Evolutionary conservation across 2,888 invertebrate genomes (phyloP).

Genomic region (Syrista parreyssii): DNA sequence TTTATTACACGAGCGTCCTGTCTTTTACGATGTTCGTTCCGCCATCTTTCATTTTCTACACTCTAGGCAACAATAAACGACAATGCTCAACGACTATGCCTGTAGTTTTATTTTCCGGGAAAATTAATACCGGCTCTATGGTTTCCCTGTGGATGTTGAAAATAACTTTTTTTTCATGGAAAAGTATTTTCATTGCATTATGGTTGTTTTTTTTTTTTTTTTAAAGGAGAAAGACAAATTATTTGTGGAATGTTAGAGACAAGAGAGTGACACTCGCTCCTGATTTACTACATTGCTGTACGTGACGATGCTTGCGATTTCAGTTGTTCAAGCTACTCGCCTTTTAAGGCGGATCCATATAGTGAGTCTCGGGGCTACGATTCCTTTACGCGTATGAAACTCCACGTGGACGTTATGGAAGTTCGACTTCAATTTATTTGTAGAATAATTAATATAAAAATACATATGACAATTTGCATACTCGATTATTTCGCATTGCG

Average conservation of each 20-base stretch:
- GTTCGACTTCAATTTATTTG: neutral
- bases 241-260: neutral
- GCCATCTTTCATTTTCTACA: neutral
- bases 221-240: neutral
- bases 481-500: too few species aligned
- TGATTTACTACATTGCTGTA: neutral
- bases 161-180: neutral
- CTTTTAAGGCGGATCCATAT: neutral
- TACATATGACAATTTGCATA: too few species aligned
- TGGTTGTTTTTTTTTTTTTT: neutral
- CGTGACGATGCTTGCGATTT: neutral
- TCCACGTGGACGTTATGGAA: neutral
- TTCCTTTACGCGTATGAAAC: neutral
- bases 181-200: neutral
- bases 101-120: neutral
- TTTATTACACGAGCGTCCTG: neutral
- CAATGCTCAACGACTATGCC: neutral
- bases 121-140: neutral
- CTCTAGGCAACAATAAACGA: neutral
- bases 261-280: neutral
- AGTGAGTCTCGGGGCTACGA: neutral
- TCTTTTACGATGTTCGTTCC: neutral
- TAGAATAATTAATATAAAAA: neutral
- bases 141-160: neutral
- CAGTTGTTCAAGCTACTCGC: neutral